phyloP scores from a whole-genome alignment of 35 echinoderm and acorn worm genomes.

The Lytechinus variegatus region DNA sequence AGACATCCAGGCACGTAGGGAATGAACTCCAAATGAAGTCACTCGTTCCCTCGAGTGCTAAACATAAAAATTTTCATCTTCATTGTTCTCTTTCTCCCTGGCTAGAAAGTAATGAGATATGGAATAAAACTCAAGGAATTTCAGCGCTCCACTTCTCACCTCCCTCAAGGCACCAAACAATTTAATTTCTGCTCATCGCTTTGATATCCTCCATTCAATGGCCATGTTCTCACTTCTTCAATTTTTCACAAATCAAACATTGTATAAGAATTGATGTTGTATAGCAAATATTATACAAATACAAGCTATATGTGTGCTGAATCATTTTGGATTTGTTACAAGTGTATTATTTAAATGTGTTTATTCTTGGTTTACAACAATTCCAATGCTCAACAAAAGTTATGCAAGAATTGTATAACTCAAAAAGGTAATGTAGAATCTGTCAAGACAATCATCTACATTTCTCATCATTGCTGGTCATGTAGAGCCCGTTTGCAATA shows the following conservation, averaged over 20 bases:
- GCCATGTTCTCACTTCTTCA: background rate
- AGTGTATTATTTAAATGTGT: too few relatives aligned
- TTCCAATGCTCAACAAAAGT: too few relatives aligned
- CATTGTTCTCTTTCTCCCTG: background rate
- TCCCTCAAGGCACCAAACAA: background rate
- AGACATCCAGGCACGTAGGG: background rate
- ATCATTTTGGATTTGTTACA: too few relatives aligned
- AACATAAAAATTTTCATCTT: background rate
- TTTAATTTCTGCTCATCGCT: background rate
- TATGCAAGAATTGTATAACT: too few relatives aligned
- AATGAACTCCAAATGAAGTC: background rate
- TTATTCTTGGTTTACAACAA: too few relatives aligned
- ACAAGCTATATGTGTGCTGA: too few relatives aligned
- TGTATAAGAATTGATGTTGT: too few relatives aligned
- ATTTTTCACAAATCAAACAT: background rate
- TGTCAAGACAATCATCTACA: too few relatives aligned
- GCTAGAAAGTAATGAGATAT: background rate
- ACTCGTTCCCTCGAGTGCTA: background rate
- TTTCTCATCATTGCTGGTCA: too few relatives aligned
- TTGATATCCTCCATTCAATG: background rate
- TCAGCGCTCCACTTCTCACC: background rate
- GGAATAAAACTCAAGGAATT: conserved; percentile 1
- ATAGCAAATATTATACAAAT: too few relatives aligned
- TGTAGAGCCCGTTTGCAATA: too few relatives aligned
- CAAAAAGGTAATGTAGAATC: too few relatives aligned